Base-by-base conservation (phyloP, 1,140 invertebrate species). In the Meloidogyne floridensis region DNA sequence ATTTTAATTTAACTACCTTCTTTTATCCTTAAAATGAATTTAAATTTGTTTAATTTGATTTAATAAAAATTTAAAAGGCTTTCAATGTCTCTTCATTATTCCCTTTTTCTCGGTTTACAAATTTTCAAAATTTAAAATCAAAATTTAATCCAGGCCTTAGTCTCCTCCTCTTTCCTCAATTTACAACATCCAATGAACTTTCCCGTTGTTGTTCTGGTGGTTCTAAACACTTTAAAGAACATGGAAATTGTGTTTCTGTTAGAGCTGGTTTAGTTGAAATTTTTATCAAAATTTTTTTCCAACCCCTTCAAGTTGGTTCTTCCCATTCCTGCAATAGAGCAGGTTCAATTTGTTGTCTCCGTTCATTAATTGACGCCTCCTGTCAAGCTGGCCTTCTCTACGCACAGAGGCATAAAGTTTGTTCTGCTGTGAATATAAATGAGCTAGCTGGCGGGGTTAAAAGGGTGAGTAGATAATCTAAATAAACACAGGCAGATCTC, bases 321-420 rank as follows among this genome's bases (percentile, higher is more conserved):
- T 88, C 87, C 11, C 65, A 73, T 11, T 88, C 85, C 18, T 88
- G 87, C 54, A 54, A 74, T 13, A 75, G 88, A 70, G 72, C 88
- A n/a, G 88, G 88, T n/a, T 86, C 85, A 2, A 89, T 89, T 65
- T 89, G 88, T 77, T 89, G 88, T 82, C 84, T 89, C 11, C 81
- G 88, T 42, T 84, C 87, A 15, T 76, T 84, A 42, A 76, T 90
- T 43, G 88, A 89, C 20, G 70, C 79, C n/a, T 53, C 81, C 2
- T 70, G 71, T 13, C 70, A 72, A 32, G 65, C 77, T 0, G 77
- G 77, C 1, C 18, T 79, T 20, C 42, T 84, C 6, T n/a, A 47
- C 18, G 75, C 70, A 2, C 47, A 53, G 42, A 9, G 47, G 20
- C 56, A 69, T 20, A 43, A 65, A 73, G 15, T 42, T 51, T 73